Evolutionary conservation across 2,888 invertebrate genomes (phyloP).

Genomic region (Synanthedon vespiformis): DNA sequence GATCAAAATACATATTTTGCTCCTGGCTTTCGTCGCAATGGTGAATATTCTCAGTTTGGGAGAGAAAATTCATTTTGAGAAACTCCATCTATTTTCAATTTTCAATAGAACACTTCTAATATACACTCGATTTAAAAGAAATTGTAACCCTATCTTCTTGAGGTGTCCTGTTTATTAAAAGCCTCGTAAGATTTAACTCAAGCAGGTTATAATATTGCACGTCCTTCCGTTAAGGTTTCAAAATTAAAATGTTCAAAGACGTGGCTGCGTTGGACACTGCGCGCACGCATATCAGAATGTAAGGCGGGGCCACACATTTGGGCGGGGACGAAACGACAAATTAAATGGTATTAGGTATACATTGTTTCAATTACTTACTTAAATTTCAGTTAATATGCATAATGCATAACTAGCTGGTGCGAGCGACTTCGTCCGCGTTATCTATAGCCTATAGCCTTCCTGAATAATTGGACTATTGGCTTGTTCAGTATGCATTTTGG

Average conservation of each 20-base stretch:
- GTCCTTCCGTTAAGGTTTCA: not conserved
- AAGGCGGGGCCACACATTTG: constrained; percentile 29
- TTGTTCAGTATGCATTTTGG: too few relatives aligned
- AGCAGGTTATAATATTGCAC: not conserved
- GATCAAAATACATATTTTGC: not conserved
- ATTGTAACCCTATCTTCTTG: not conserved
- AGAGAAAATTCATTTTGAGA: not conserved
- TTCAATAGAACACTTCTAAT: not conserved
- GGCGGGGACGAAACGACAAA: constrained; percentile 20
- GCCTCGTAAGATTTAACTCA: not conserved
- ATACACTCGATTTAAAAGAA: not conserved
- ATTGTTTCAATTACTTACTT: too few relatives aligned
- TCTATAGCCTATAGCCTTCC: too few relatives aligned
- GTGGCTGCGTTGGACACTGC: not conserved
- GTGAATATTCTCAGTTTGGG: not conserved
- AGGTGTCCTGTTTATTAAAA: not conserved
- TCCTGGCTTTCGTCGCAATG: not conserved
- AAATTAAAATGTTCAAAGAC: not conserved
- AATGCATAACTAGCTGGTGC: too few relatives aligned
- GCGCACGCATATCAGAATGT: not conserved
- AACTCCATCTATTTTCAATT: not conserved
- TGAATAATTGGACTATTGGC: too few relatives aligned
- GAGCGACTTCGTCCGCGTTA: too few relatives aligned
- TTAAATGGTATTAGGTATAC: not conserved
- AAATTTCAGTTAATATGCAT: too few relatives aligned